Evolutionary conservation across 2,797 vertebrate genomes (phyloP).

Genomic region (Psittacula echo): DNA sequence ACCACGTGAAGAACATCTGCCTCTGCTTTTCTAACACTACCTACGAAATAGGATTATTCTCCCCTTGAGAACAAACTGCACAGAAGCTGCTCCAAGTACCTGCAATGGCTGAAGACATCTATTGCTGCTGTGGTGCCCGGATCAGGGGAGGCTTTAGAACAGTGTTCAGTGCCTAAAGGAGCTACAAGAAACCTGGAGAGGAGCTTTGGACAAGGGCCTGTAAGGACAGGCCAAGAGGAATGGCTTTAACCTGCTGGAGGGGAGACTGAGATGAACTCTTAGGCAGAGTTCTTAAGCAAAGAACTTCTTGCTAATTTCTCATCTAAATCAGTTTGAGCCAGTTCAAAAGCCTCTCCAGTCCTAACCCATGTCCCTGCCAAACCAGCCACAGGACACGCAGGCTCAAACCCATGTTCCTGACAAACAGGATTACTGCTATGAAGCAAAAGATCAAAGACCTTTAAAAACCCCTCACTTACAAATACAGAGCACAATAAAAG

Average conservation of each 20-base stretch:
- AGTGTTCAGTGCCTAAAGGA: background rate
- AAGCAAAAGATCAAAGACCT: background rate
- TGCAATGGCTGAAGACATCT: background rate
- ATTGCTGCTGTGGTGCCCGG: fast-evolving
- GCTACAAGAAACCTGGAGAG: background rate
- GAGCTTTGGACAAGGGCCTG: background rate
- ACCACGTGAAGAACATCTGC: conserved; percentile 44
- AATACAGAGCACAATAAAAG: background rate
- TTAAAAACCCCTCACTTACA: background rate
- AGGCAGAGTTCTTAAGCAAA: background rate
- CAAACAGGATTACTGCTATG: background rate
- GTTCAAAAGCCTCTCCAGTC: background rate
- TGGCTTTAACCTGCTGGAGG: background rate
- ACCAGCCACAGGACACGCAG: background rate
- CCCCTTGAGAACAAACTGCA: background rate
- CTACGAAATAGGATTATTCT: conserved; percentile 29
- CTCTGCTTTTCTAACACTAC: background rate
- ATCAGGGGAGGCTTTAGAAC: background rate
- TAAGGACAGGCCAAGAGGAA: background rate
- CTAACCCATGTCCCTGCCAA: background rate
- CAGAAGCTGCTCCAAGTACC: background rate
- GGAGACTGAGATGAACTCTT: background rate
- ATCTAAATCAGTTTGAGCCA: background rate
- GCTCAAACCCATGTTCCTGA: background rate
- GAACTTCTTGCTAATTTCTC: background rate